Evolutionary conservation across 2,113 vertebrate species (phyloP), one percentile per base, ranked within the genome.

Genomic region (Anhinga rufa): DNA sequence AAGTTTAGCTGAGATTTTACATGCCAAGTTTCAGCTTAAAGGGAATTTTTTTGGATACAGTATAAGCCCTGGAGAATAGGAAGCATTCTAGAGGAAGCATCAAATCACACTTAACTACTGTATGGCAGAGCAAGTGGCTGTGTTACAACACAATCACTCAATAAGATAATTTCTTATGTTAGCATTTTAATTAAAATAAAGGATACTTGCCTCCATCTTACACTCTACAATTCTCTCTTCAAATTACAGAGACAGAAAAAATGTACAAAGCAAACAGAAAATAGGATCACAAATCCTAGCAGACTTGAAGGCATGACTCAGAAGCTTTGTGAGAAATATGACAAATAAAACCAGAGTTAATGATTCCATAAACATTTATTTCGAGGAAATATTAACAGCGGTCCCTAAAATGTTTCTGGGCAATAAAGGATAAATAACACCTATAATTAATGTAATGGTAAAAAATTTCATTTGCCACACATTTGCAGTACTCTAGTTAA

Each of bases 161-260:
- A 86, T 90, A 88, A 78, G 93, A 95, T 95, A 90, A 79, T 86
- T 97, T 95, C 92, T 96, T 96, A 91, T 90, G 88, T 80, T 97
- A 97, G 76, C 89, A 97, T 97, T 97, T 97, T 97, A 98, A 98
- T 98, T 97, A 97, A 98, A 97, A 97, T 97, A 96, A 97, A 97
- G 96, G 93, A 94, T 94, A 90, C 51, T 94, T 88, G 72, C 81
- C 60, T 96, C 42, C 79, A 89, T 94, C 96, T 97, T 88, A 82
- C 57, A 64, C 80, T 75, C 80, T 92, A 54, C 76, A 75, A 78
- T 79, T 71, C 34, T 94, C 82, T 90, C 62, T 84, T 95, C 74
- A 91, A 72, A 96, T 95, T 88, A 91, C 76, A 79, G 72, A 96
- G 80, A 77, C 70, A 86, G 83, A 93, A 85, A 92, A 92, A 91